Conservation (phyloP, 2,888 invertebrate species). For the Elegia similella region DNA sequence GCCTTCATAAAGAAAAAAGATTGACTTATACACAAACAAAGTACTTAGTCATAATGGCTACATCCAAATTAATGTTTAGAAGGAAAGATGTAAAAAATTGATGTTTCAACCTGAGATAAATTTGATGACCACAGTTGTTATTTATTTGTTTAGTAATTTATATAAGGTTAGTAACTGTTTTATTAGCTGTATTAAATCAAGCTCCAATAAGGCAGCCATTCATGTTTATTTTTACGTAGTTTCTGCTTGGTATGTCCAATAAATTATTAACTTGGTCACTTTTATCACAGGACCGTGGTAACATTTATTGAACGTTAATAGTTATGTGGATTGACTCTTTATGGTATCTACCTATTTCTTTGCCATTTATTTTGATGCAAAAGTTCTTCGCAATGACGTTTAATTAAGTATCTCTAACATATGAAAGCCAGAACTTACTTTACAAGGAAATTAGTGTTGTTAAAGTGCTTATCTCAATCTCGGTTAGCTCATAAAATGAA, state of each 20-base stretch:
- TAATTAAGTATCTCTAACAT: too few species aligned
- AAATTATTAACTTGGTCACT: conserved; percentile 79
- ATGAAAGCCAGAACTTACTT: too few species aligned
- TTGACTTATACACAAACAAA: background rate
- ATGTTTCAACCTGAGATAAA: conserved; percentile 50
- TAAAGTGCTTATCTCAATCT: too few species aligned
- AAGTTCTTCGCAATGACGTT: too few species aligned
- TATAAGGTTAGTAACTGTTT: conserved; percentile 82
- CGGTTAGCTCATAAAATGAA: too few species aligned
- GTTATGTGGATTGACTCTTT: conserved; percentile 43
- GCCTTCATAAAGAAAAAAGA: too few species aligned
- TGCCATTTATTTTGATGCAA: background rate
- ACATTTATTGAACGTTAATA: conserved; percentile 63
- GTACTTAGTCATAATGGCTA: background rate
- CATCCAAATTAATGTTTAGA: conserved; percentile 26
- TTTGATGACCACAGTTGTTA: conserved; percentile 76
- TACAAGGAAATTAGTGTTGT: too few species aligned
- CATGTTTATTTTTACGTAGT: conserved; percentile 81
- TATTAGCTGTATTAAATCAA: conserved; percentile 80
- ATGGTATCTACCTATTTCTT: background rate
- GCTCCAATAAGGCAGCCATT: conserved; percentile 81
- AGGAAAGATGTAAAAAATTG: conserved; percentile 48
- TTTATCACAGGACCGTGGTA: conserved; percentile 74
- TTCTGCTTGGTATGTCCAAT: conserved; percentile 77
- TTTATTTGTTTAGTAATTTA: conserved; percentile 82